A percentile compares a stretch with the other conserved stretches of the same genome.
Conservation (phyloP, 1,140 invertebrate genomes). For the Sitobion miscanthi region DNA sequence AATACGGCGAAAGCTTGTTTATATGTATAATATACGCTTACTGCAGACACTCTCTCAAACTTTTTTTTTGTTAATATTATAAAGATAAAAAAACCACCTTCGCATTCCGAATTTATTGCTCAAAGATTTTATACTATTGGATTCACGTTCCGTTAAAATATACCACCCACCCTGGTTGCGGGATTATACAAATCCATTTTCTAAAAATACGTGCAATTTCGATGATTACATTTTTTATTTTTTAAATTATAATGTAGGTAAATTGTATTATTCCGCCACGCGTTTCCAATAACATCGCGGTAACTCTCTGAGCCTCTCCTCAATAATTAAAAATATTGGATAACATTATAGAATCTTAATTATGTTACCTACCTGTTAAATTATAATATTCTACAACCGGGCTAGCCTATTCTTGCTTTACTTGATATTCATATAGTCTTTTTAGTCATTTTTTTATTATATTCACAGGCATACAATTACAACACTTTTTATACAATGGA, state of each 20-base stretch:
- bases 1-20: not conserved
- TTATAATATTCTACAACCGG: no score
- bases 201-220: not conserved
- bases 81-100: not conserved
- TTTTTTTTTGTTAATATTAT: not conserved
- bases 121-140: not conserved
- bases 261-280: not conserved
- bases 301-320: no score
- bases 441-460: no score
- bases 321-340: no score
- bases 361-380: no score
- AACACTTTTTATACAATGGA: no score
- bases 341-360: no score
- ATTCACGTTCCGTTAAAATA: not conserved
- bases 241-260: not conserved
- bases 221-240: not conserved
- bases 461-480: no score
- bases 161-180: not conserved
- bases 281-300: no score
- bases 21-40: not conserved
- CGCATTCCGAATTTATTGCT: not conserved
- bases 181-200: not conserved
- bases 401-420: no score
- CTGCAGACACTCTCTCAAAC: not conserved
- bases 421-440: no score